A percentile compares a stretch with the other conserved stretches of the same genome.
phyloP scores from a whole-genome alignment of 2,888 invertebrate species.

The Schizotus pectinicornis region DNA sequence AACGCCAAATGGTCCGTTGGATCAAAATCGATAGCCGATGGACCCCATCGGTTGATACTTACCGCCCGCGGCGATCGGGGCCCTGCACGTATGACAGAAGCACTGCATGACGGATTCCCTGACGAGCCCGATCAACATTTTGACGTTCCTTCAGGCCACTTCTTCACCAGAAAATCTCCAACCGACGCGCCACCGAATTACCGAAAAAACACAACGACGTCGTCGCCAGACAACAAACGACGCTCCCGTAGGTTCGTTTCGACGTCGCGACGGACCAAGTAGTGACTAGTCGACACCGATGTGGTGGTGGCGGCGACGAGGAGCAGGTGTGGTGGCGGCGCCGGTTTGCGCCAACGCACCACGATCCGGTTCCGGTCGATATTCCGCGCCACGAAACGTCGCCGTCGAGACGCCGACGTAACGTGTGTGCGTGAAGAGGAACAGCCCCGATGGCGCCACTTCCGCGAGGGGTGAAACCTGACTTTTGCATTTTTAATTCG shows the following conservation, averaged over 20 bases:
- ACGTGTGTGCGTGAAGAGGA: constrained; percentile 27
- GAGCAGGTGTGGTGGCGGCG: constrained; percentile 56
- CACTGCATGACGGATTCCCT: constrained; percentile 92
- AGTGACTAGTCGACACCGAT: constrained; percentile 17
- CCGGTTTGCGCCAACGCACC: constrained; percentile 48
- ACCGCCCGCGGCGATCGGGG: constrained; percentile 81
- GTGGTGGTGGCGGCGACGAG: constrained; percentile 27
- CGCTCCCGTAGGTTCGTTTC: constrained; percentile 1
- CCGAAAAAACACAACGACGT: constrained; percentile 4
- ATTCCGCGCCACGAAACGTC: constrained; percentile 45
- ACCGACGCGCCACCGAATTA: background rate
- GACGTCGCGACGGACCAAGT: background rate
- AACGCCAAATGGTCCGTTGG: background rate
- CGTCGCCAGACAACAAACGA: background rate
- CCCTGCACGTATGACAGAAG: constrained; percentile 92
- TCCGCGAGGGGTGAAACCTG: constrained; percentile 4
- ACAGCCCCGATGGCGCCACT: constrained; percentile 13
- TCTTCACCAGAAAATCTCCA: constrained; percentile 12
- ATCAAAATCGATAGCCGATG: constrained; percentile 8
- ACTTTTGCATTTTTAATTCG: constrained; percentile 3
- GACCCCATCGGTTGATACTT: constrained; percentile 57
- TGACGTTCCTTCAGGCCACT: constrained; percentile 38
- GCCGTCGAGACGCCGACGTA: constrained; percentile 39
- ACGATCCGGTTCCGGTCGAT: constrained; percentile 58
- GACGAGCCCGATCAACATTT: constrained; percentile 88